phyloP scores from a whole-genome alignment of 1,140 invertebrate genomes.

The Zaprionus capensis region DNA sequence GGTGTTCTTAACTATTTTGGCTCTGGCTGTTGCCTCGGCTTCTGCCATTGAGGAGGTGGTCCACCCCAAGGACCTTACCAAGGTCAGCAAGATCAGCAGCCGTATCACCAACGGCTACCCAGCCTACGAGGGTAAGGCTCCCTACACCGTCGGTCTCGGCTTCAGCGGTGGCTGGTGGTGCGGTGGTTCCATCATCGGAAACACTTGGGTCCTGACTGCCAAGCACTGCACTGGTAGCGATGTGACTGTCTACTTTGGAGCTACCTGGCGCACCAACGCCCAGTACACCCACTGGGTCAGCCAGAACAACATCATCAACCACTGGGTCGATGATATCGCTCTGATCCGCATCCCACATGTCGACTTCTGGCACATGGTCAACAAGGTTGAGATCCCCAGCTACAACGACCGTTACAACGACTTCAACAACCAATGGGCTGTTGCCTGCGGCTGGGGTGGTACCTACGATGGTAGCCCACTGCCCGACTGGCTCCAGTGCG shows the following conservation, averaged over 20 bases:
- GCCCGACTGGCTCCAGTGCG: slow-evolving; percentile 57
- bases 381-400: slow-evolving; percentile 59
- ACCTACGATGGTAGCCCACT: slow-evolving; percentile 41
- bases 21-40: slow-evolving; percentile 49
- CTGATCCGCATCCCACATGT: slow-evolving; percentile 59
- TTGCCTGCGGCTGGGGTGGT: slow-evolving; percentile 65
- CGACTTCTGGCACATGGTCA: slow-evolving; percentile 58
- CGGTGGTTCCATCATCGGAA: slow-evolving; percentile 86
- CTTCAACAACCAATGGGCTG: slow-evolving; percentile 48
- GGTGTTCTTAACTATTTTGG: slow-evolving; percentile 52
- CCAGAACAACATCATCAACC: slow-evolving; percentile 40
- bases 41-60: slow-evolving; percentile 31
- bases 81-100: slow-evolving; percentile 39
- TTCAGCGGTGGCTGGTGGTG: slow-evolving; percentile 84
- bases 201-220: slow-evolving; percentile 70
- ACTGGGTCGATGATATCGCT: slow-evolving; percentile 56
- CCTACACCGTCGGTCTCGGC: slow-evolving; percentile 56
- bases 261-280: slow-evolving; percentile 61
- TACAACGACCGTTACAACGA: slow-evolving; percentile 50
- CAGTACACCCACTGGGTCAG: slow-evolving; percentile 49
- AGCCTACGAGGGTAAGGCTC: slow-evolving; percentile 32
- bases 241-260: slow-evolving; percentile 68
- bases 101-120: slow-evolving; percentile 55
- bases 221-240: slow-evolving; percentile 56
- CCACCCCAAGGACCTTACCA: slow-evolving; percentile 18